Conservation (phyloP, 1,140 invertebrate species). For the Caenorhabditis tropicalis region DNA sequence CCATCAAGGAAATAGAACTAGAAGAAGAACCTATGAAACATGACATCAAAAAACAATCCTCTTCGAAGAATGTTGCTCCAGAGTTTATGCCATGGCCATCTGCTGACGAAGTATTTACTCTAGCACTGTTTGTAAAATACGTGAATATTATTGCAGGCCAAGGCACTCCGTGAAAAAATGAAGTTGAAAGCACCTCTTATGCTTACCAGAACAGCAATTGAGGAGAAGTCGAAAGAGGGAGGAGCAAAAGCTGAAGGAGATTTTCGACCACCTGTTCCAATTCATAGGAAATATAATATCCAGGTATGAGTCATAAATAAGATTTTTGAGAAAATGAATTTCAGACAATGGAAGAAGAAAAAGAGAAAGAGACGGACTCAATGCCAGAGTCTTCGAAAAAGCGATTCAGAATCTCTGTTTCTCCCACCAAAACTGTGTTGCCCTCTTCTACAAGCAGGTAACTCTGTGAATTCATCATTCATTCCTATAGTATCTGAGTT, state of each 20-base stretch:
- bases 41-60: neutral
- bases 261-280: slow-evolving; percentile 43
- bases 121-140: neutral
- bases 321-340: neutral
- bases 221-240: slow-evolving; percentile 6
- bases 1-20: neutral
- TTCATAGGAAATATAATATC: slow-evolving; percentile 47
- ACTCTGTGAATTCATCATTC: slow-evolving; percentile 12
- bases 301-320: neutral
- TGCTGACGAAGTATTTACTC: slow-evolving; percentile 50
- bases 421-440: slow-evolving; percentile 49
- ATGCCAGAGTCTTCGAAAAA: slow-evolving; percentile 38
- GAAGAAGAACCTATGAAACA: neutral
- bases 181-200: neutral
- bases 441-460: slow-evolving; percentile 40
- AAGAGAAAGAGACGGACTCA: slow-evolving; percentile 19
- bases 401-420: slow-evolving; percentile 58
- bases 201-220: slow-evolving; percentile 7
- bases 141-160: neutral
- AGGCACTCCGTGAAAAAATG: neutral
- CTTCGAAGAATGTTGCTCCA: slow-evolving; percentile 26
- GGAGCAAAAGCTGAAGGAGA: neutral
- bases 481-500: neutral
- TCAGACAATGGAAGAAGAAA: slow-evolving; percentile 10
- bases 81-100: slow-evolving; percentile 60